Evolutionary conservation across 2,113 vertebrate genomes (phyloP).

Genomic region (Miniopterus natalensis): DNA sequence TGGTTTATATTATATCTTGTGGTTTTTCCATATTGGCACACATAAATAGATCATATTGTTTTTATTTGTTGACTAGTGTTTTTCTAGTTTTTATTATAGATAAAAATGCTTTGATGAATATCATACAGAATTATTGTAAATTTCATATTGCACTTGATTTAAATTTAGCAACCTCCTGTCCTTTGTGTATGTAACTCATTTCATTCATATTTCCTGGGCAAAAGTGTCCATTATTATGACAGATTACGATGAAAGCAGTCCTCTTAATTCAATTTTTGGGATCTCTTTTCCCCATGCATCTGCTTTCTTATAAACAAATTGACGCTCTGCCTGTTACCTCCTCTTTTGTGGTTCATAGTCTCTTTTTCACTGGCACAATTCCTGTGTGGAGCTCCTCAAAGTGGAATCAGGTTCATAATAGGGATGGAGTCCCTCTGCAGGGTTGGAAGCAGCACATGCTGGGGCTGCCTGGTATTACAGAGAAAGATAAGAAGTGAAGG

Average conservation of each 20-base stretch:
- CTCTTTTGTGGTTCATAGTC: not conserved
- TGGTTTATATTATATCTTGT: not conserved
- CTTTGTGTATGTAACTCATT: not conserved
- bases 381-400: not conserved
- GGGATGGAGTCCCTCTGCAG: not conserved
- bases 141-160: not conserved
- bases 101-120: not conserved
- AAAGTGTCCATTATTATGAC: not conserved
- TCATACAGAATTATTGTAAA: not conserved
- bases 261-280: not conserved
- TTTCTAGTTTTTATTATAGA: conserved; percentile 11
- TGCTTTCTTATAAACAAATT: not conserved
- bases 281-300: too few relatives aligned
- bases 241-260: not conserved
- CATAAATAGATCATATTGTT: not conserved
- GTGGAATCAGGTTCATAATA: not conserved
- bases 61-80: conserved; percentile 43
- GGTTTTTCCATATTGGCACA: not conserved
- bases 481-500: not conserved
- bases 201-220: not conserved
- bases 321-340: not conserved
- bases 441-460: not conserved
- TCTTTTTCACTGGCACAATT: not conserved
- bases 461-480: not conserved
- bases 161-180: not conserved